A percentile compares a stretch with the other conserved stretches of the same genome.
These are phyloP conservation scores for Betta splendens DNA, from an alignment of 2,797 vertebrate species.

Conservation along the genomic window DNA sequence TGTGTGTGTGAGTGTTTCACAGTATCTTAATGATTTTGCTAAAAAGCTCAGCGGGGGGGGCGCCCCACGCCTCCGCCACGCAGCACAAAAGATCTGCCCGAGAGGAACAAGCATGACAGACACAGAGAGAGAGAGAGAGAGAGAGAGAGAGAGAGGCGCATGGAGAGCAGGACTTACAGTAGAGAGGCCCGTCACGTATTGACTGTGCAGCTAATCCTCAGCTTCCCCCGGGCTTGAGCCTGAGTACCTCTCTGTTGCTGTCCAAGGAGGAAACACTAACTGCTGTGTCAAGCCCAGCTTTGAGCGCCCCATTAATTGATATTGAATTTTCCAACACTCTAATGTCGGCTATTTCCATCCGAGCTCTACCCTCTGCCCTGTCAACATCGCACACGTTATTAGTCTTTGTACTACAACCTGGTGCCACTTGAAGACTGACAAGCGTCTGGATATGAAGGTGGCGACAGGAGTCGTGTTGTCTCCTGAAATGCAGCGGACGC, in stretches of 20 bases:
- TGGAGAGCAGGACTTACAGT: background rate
- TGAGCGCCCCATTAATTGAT: slow-evolving; percentile 68
- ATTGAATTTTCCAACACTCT: slow-evolving; percentile 66
- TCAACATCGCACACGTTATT: slow-evolving; percentile 32
- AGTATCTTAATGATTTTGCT: slow-evolving; percentile 7
- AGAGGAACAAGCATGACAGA: slow-evolving; percentile 25
- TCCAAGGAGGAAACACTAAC: slow-evolving; percentile 61
- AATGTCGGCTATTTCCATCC: slow-evolving; percentile 57
- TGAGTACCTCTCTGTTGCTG: slow-evolving; percentile 46
- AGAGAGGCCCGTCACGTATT: slow-evolving; percentile 45
- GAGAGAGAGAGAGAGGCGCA: background rate
- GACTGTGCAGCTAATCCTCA: slow-evolving; percentile 54
- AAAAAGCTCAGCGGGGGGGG: background rate
- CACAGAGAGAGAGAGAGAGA: too few species aligned
- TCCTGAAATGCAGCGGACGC: too few species aligned
- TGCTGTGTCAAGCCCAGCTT: slow-evolving; percentile 55
- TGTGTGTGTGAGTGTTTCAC: background rate
- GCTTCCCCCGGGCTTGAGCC: slow-evolving; percentile 43
- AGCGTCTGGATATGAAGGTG: too few species aligned
- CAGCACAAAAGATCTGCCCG: slow-evolving; percentile 13
- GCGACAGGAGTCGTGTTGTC: too few species aligned
- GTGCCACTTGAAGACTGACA: too few species aligned
- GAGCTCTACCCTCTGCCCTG: slow-evolving; percentile 9
- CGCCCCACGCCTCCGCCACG: slow-evolving; percentile 2
- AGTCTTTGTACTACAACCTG: too few species aligned